Conservation (phyloP, 2,888 invertebrate species). For the Meliscaeva auricollis region DNA sequence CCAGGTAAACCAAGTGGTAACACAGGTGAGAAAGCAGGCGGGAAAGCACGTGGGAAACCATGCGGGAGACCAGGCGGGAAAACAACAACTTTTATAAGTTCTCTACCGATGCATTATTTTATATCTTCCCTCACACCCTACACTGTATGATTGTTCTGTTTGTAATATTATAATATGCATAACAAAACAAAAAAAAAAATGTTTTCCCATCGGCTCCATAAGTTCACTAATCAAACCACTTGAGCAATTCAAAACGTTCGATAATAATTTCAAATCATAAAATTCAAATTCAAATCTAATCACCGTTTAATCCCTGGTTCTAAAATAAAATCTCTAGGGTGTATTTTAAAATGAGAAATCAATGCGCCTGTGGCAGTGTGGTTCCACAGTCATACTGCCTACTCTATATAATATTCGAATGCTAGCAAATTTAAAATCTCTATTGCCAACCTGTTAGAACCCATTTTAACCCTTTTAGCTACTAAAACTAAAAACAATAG, state of each 20-base stretch:
- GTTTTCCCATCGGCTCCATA: background rate
- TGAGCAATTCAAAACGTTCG: background rate
- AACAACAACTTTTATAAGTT: too few species aligned
- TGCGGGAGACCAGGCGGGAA: too few species aligned
- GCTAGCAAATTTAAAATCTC: background rate
- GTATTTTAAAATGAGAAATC: conserved; percentile 48
- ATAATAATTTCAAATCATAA: conserved; percentile 44
- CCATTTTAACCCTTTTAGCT: conserved; percentile 30
- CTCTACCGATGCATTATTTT: too few species aligned
- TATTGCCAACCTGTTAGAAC: conserved; percentile 53
- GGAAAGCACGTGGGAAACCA: too few species aligned
- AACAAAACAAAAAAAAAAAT: background rate
- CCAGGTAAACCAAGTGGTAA: too few species aligned
- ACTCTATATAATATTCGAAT: background rate
- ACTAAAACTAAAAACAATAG: conserved; percentile 23
- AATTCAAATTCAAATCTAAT: conserved; percentile 45
- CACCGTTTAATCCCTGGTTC: conserved; percentile 11
- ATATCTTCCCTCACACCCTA: too few species aligned
- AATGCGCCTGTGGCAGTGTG: conserved; percentile 22
- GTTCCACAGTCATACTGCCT: background rate
- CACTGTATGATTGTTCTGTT: too few species aligned
- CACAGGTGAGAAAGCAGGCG: too few species aligned
- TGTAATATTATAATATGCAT: too few species aligned
- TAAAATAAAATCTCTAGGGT: conserved; percentile 26
- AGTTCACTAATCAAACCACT: background rate